Evolutionary conservation across 2,797 vertebrate species (phyloP).

Genomic region (Lithobates sylvaticus): DNA sequence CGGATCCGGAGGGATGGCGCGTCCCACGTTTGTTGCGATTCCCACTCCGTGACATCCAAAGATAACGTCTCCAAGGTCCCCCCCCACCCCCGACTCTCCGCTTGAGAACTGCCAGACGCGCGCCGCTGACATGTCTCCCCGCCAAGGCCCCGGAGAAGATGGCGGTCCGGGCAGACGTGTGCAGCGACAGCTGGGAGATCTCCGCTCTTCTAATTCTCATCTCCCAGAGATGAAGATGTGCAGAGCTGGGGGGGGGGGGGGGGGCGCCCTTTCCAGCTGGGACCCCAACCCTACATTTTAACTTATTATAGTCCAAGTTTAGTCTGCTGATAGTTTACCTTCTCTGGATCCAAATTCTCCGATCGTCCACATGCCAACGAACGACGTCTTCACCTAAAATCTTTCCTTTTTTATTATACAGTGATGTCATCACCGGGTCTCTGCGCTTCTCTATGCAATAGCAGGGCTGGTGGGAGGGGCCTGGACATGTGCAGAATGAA

Average conservation of each 20-base stretch:
- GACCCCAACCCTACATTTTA: no score
- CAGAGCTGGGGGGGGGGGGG: not conserved
- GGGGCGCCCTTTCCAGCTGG: no score
- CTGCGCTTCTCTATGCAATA: no score
- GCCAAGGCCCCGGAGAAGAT: not conserved
- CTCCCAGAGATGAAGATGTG: not conserved
- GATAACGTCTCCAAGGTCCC: not conserved
- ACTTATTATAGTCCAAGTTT: no score
- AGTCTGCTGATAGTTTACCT: no score
- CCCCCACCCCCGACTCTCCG: not conserved
- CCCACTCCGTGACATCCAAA: not conserved
- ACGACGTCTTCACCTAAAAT: no score
- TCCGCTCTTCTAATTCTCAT: constrained; percentile 8
- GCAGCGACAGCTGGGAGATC: not conserved
- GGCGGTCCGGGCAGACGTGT: not conserved
- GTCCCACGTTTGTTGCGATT: not conserved
- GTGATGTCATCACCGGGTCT: no score
- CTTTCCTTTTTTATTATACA: no score
- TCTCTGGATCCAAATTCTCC: no score
- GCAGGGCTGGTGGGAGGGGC: no score
- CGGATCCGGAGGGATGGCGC: not conserved
- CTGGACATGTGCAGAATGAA: no score
- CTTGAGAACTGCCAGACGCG: constrained; percentile 8
- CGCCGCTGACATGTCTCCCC: not conserved
- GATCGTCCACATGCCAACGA: no score